A percentile compares a stretch with the other conserved stretches of the same genome.
phyloP scores from a whole-genome alignment of 2,113 vertebrate species.

The Oreochromis aureus region DNA sequence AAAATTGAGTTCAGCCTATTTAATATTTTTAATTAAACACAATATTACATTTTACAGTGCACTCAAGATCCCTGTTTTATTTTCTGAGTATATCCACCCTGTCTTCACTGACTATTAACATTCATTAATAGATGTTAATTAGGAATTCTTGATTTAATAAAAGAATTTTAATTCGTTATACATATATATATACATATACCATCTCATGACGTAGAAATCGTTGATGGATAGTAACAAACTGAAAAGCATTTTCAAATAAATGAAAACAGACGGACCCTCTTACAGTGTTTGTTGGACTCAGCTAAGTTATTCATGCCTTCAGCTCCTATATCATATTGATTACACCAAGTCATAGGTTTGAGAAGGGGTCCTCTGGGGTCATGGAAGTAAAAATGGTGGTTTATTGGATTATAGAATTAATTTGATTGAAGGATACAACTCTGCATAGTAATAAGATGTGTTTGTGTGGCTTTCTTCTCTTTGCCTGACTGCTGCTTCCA shows the following conservation, averaged over 20 bases:
- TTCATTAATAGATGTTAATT: not conserved
- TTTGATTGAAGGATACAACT: conserved; percentile 54
- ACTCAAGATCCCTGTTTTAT: not conserved
- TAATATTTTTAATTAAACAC: too few relatives aligned
- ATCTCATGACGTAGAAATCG: conserved; percentile 83
- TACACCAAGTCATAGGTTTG: conserved; percentile 74
- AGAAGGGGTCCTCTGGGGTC: conserved; percentile 66
- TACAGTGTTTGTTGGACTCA: conserved; percentile 8
- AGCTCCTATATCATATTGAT: conserved; percentile 81
- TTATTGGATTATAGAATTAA: conserved; percentile 67
- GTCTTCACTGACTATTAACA: not conserved
- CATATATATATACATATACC: not conserved
- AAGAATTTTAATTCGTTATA: not conserved
- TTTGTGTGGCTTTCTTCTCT: not conserved
- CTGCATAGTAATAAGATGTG: conserved; percentile 39
- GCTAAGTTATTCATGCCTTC: conserved; percentile 81
- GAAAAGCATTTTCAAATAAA: conserved; percentile 69
- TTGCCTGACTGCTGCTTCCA: not conserved
- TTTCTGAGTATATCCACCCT: not conserved
- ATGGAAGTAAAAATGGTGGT: conserved; percentile 49
- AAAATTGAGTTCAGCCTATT: too few relatives aligned
- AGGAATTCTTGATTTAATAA: not conserved
- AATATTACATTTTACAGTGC: too few relatives aligned
- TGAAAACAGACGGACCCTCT: not conserved
- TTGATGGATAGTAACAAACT: conserved; percentile 80